Evolutionary conservation across 1,140 invertebrate genomes (phyloP).

Genomic region (Atta cephalotes): DNA sequence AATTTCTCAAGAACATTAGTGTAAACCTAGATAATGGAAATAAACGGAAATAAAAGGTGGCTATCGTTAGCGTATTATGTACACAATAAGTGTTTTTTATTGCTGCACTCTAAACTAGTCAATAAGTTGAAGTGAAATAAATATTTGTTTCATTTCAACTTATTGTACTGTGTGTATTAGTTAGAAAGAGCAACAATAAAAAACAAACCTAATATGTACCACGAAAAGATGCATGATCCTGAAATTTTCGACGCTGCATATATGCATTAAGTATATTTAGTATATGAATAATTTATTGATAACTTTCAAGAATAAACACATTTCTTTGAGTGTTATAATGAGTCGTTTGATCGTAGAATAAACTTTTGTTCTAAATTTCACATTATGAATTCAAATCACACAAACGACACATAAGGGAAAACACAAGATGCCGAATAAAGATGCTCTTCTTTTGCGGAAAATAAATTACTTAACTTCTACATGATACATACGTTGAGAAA

Average conservation of each 20-base stretch:
- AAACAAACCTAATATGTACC: too few relatives aligned
- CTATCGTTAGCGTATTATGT: background rate
- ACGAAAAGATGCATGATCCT: background rate
- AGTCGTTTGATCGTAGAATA: slow-evolving; percentile 31
- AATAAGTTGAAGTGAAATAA: too few relatives aligned
- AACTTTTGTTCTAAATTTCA: slow-evolving; percentile 21
- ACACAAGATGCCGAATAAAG: slow-evolving; percentile 3
- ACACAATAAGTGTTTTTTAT: too few relatives aligned
- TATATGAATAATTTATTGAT: background rate
- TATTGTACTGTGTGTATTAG: too few relatives aligned
- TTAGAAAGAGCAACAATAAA: too few relatives aligned
- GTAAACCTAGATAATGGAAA: background rate
- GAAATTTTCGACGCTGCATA: background rate
- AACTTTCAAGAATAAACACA: background rate
- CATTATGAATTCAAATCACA: slow-evolving; percentile 21
- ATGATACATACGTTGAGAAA: background rate
- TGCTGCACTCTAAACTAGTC: too few relatives aligned
- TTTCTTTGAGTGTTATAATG: background rate
- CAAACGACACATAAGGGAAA: slow-evolving; percentile 40
- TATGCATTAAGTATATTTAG: background rate
- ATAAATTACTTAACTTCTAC: slow-evolving; percentile 21
- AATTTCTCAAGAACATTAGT: background rate
- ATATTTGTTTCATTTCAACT: too few relatives aligned
- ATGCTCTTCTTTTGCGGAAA: background rate
- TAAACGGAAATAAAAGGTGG: background rate